Evolutionary conservation across 2,113 vertebrate genomes (phyloP), one percentile per base, ranked within the genome.

Genomic region (human (Homo sapiens)): DNA sequence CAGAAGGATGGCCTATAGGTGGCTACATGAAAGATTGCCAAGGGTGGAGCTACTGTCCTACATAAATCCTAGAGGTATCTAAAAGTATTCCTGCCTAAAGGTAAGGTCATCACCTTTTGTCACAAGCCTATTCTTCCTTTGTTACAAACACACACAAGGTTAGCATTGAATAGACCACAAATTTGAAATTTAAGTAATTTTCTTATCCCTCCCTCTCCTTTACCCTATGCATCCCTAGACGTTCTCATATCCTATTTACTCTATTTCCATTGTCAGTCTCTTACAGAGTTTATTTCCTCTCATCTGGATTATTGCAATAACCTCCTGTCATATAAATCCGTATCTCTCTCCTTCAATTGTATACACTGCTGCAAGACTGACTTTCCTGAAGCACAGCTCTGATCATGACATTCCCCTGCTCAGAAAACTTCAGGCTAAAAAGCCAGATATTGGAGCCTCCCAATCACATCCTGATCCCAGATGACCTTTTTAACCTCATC

Each of bases 401-500:
- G 45, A 82, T 64, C 70, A 85, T 38, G 17, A 79, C 66, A 93
- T 59, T 86, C 10, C 70, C 13, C n/a, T 70, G 48, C 32, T 89
- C 64, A 93, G 76, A 93, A 94, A 97, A 95, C 23, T 90, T 89
- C 55, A 70, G 40, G 68, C 25, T 55, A 91, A 79, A 48, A 93
- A n/a, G 22, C 52, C 88, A 97, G 94, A 89, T 87, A 76, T 35
- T 38, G 30, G 16, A 82, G 73, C 38, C 18, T 95, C 9, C 27
- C 40, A 75, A 45, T 93, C 82, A 97, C 22, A 96, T 89, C 68
- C 95, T 80, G 79, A 68, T 85, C 80, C n/a, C 57, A 89, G 76
- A 16, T 38, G 11, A 23, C 76, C 72, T 92, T 98, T 95, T 68
- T 78, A 97, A 96, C 83, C 50, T 95, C 70, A 96, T 92, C 76